Evolutionary conservation across 2,797 vertebrate genomes (phyloP).

Genomic region (Peromyscus eremicus): DNA sequence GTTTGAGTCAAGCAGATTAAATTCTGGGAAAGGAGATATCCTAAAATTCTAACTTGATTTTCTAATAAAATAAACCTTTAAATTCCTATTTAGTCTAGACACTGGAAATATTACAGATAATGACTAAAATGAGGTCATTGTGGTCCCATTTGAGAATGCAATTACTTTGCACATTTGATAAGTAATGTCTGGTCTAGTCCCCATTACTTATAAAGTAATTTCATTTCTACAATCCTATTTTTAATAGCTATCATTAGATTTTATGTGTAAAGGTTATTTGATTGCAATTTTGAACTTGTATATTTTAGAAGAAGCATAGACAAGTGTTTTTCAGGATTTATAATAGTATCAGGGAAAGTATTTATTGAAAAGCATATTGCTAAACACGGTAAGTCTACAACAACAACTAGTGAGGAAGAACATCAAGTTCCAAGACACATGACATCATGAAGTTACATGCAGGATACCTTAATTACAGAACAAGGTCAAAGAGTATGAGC

Average conservation of each 20-base stretch:
- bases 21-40: not conserved
- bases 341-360: not conserved
- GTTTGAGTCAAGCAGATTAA: not conserved
- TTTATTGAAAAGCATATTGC: not conserved
- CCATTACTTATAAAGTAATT: conserved; percentile 40
- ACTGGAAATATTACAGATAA: not conserved
- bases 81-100: conserved; percentile 40
- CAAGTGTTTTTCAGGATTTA: not conserved
- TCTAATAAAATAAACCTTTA: not conserved
- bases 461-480: rapidly evolving
- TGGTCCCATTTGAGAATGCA: not conserved
- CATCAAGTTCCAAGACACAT: not conserved
- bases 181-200: conserved; percentile 56
- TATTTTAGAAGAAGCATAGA: conserved; percentile 18
- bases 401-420: not conserved
- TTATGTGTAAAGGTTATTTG: conserved; percentile 26
- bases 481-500: not conserved
- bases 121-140: conserved; percentile 26
- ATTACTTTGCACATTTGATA: conserved; percentile 48
- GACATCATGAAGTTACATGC: not conserved
- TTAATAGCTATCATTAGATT: conserved; percentile 22
- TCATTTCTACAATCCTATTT: conserved; percentile 49
- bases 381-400: not conserved
- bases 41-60: not conserved
- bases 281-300: conserved; percentile 24